phyloP scores from a whole-genome alignment of 2,888 invertebrate species.

The Drosophila subsilvestris region DNA sequence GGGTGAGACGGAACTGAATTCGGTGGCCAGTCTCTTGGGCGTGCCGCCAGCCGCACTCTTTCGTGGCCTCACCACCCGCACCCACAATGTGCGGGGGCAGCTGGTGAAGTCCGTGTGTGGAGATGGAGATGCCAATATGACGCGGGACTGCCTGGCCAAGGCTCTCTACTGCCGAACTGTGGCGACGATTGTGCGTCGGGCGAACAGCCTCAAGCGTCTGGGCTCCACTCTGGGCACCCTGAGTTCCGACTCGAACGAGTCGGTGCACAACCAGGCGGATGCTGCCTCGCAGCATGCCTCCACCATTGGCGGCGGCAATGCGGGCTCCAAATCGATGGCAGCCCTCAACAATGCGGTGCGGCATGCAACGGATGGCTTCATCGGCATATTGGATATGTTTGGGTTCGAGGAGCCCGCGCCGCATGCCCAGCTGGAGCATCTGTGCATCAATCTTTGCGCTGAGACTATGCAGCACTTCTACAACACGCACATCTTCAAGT shows the following conservation, averaged over 20 bases:
- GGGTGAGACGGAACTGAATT: conserved; percentile 92
- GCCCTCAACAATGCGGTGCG: conserved; percentile 95
- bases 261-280: conserved; percentile 94
- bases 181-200: conserved; percentile 95
- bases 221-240: conserved; percentile 93
- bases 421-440: conserved; percentile 93
- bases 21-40: conserved; percentile 93
- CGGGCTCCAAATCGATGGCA: conserved; percentile 95
- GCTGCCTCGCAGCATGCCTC: conserved; percentile 94
- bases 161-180: conserved; percentile 97
- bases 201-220: conserved; percentile 93
- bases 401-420: conserved; percentile 97
- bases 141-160: conserved; percentile 95
- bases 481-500: conserved; percentile 98
- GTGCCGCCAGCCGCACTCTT: conserved; percentile 84
- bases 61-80: conserved; percentile 92
- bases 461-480: conserved; percentile 99
- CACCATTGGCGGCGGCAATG: conserved; percentile 89
- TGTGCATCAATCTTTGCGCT: conserved; percentile 97
- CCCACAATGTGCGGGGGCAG: conserved; percentile 91
- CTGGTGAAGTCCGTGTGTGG: conserved; percentile 92
- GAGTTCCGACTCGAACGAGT: conserved; percentile 94
- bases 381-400: conserved; percentile 98
- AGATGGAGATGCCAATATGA: conserved; percentile 93
- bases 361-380: conserved; percentile 97